Conservation (phyloP, 2,797 vertebrate genomes). For the Discoglossus pictus region DNA sequence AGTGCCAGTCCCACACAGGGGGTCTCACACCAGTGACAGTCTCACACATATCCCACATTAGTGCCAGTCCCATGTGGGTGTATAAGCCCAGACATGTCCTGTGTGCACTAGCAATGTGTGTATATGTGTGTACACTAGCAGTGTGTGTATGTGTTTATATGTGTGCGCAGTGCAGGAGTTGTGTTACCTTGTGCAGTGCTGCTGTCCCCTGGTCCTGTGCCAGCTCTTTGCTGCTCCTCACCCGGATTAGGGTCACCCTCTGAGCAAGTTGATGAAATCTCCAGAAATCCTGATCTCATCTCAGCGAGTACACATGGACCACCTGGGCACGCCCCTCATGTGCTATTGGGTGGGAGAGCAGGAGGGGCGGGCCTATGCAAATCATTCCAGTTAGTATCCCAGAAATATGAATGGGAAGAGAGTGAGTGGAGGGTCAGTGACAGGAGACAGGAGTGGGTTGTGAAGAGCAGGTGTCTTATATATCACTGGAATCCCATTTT, state of each 20-base stretch:
- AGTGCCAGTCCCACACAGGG: no score
- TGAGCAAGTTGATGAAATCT: slow-evolving; percentile 41
- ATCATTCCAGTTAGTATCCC: neutral
- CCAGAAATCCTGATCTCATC: slow-evolving; percentile 17
- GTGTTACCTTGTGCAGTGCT: neutral
- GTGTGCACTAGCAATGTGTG: no score
- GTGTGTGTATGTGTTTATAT: no score
- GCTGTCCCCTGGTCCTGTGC: neutral
- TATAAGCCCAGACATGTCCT: slow-evolving; percentile 17
- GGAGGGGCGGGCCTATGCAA: slow-evolving; percentile 11
- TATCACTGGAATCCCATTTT: no score
- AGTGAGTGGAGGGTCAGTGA: no score
- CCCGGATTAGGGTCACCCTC: neutral
- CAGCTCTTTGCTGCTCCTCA: no score
- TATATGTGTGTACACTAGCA: no score
- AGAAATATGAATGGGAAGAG: no score
- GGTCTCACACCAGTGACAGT: no score
- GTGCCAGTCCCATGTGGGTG: neutral
- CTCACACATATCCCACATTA: neutral
- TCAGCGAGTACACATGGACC: neutral
- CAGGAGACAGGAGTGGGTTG: no score
- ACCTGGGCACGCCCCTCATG: neutral
- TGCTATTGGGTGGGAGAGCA: neutral
- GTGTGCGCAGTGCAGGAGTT: neutral
- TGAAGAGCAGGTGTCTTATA: no score